phyloP scores from a whole-genome alignment of 2,797 vertebrate genomes.

The Siniperca scherzeri region DNA sequence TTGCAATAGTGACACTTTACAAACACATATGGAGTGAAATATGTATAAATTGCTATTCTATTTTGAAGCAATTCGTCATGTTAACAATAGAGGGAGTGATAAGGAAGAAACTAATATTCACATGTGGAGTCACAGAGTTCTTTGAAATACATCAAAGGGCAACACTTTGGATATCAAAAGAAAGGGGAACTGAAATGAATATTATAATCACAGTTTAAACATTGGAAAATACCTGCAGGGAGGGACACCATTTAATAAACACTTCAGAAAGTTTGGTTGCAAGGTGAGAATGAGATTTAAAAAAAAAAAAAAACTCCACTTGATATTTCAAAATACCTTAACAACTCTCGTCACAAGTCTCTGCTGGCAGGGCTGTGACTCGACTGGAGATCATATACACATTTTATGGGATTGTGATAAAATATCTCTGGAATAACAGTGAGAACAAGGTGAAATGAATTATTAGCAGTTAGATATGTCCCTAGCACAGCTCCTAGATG shows the following conservation, averaged over 20 bases:
- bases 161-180: conserved; percentile 24
- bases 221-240: conserved; percentile 31
- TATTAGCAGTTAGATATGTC: neutral
- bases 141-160: conserved; percentile 55
- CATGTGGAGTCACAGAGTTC: conserved; percentile 3
- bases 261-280: neutral
- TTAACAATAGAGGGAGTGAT: conserved; percentile 19
- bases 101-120: conserved; percentile 27
- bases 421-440: conserved; percentile 1
- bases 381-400: neutral
- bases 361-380: neutral
- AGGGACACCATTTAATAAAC: conserved; percentile 33
- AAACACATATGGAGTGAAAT: neutral
- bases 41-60: conserved; percentile 20
- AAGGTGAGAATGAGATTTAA: conserved; percentile 20
- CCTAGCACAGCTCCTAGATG: neutral
- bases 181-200: conserved; percentile 24
- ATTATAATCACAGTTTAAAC: conserved; percentile 18
- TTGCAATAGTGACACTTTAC: neutral
- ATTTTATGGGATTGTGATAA: neutral
- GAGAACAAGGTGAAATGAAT: neutral
- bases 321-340: conserved; percentile 13
- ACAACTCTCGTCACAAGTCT: neutral
- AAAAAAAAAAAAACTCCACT: conserved; percentile 6
- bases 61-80: conserved; percentile 10